phyloP scores from a whole-genome alignment of 1,140 invertebrate genomes.

The Dermatophagoides farinae region DNA sequence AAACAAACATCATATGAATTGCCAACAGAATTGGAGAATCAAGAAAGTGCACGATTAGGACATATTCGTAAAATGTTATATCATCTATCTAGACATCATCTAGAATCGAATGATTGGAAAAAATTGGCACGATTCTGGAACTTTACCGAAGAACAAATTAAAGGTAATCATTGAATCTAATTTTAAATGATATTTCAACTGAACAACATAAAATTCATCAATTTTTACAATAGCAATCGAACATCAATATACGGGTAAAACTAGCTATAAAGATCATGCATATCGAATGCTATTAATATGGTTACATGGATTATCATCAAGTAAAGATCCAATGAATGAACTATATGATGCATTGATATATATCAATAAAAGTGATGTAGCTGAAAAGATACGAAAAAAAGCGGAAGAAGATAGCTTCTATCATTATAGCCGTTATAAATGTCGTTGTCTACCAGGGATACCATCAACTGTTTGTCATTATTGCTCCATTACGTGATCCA shows the following conservation, averaged over 20 bases:
- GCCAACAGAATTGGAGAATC: background rate
- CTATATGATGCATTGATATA: slow-evolving; percentile 39
- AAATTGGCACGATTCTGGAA: slow-evolving; percentile 44
- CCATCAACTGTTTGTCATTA: background rate
- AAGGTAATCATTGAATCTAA: slow-evolving; percentile 16
- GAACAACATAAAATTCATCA: background rate
- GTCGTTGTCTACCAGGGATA: background rate
- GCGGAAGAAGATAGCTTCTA: slow-evolving; percentile 14
- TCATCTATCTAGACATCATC: slow-evolving; percentile 42
- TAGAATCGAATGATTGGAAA: slow-evolving; percentile 45
- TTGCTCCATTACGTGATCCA: background rate
- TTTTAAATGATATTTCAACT: too few relatives aligned
- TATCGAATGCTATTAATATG: slow-evolving; percentile 47
- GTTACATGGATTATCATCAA: slow-evolving; percentile 39
- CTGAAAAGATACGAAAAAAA: slow-evolving; percentile 23
- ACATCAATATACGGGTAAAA: slow-evolving; percentile 50
- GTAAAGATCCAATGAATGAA: slow-evolving; percentile 38
- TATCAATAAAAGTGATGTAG: slow-evolving; percentile 37
- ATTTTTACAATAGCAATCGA: slow-evolving; percentile 37
- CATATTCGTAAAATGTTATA: slow-evolving; percentile 35
- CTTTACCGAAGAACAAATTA: slow-evolving; percentile 47
- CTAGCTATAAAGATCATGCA: slow-evolving; percentile 52
- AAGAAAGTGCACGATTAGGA: slow-evolving; percentile 22
- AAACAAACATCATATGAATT: background rate
- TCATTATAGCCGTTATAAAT: background rate